These are phyloP conservation scores for Oryzias celebensis DNA, from an alignment of 2,113 vertebrate genomes.

Conservation along the genomic window DNA sequence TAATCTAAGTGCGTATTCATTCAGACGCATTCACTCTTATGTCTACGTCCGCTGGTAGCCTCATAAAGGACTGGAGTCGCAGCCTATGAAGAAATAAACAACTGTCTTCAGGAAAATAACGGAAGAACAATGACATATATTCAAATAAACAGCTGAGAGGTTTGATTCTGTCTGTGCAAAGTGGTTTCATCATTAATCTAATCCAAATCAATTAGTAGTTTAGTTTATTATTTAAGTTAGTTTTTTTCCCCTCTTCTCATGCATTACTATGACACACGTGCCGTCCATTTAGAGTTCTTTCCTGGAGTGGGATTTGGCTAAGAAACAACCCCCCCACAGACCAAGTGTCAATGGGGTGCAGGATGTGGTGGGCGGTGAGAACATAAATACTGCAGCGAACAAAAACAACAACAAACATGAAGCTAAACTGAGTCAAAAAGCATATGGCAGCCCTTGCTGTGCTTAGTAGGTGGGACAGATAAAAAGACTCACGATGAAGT, in stretches of 20 bases:
- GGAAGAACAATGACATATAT: slow-evolving; percentile 9
- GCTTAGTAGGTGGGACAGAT: slow-evolving; percentile 11
- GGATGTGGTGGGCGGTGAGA: slow-evolving; percentile 38
- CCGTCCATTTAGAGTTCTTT: slow-evolving; percentile 36
- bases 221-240: slow-evolving; percentile 1
- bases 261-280: slow-evolving; percentile 18
- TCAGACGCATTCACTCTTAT: background rate
- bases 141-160: slow-evolving; percentile 20
- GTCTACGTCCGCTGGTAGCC: background rate
- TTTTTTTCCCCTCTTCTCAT: background rate
- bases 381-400: slow-evolving; percentile 20
- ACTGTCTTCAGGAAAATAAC: slow-evolving; percentile 5
- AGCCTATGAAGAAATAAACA: slow-evolving; percentile 17
- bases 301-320: slow-evolving; percentile 46
- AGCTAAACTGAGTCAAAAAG: slow-evolving; percentile 21
- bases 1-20: background rate
- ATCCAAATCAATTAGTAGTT: background rate
- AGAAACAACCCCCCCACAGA: slow-evolving; percentile 25
- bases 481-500: background rate
- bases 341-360: slow-evolving; percentile 41
- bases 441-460: slow-evolving; percentile 37
- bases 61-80: slow-evolving; percentile 4
- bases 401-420: slow-evolving; percentile 40
- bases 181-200: slow-evolving; percentile 11
- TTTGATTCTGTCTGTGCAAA: slow-evolving; percentile 5